A percentile compares a stretch with the other conserved stretches of the same genome.
Conservation (phyloP, 2,888 invertebrate species). For the Toxonevra muliebris region DNA sequence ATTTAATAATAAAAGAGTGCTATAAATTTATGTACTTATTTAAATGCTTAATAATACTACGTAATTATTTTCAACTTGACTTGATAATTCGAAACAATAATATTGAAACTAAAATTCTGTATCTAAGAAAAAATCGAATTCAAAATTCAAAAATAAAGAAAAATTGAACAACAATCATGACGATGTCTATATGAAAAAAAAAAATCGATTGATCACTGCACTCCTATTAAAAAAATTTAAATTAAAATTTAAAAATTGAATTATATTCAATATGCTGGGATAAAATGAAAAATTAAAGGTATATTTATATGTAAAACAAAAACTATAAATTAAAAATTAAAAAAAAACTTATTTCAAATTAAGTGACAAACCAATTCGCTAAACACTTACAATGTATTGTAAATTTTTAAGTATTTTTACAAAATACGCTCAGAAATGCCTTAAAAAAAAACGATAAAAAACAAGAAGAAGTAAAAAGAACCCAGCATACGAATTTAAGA, state of each 20-base stretch:
- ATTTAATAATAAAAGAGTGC: not conserved
- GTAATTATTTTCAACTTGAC: not conserved
- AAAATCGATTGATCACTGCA: constrained; percentile 52
- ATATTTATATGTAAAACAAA: no score
- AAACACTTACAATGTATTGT: no score
- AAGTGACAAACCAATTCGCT: no score
- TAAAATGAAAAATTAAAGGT: no score
- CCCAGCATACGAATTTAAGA: no score
- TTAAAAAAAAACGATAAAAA: no score
- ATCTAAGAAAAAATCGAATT: not conserved
- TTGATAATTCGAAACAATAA: not conserved
- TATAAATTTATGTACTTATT: not conserved
- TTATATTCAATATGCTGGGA: no score
- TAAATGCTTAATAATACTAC: not conserved
- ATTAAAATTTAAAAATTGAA: not conserved
- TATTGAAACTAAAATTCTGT: not conserved
- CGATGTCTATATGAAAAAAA: constrained; percentile 37
- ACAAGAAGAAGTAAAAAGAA: no score
- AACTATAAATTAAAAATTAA: no score
- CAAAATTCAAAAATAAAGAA: constrained; percentile 11
- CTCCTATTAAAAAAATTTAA: constrained; percentile 39
- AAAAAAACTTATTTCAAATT: no score
- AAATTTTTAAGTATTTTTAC: no score
- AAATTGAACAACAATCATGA: constrained; percentile 13
- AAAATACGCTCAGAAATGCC: no score